phyloP scores from a whole-genome alignment of 2,113 vertebrate species.

The Sceloporus tristichus region DNA sequence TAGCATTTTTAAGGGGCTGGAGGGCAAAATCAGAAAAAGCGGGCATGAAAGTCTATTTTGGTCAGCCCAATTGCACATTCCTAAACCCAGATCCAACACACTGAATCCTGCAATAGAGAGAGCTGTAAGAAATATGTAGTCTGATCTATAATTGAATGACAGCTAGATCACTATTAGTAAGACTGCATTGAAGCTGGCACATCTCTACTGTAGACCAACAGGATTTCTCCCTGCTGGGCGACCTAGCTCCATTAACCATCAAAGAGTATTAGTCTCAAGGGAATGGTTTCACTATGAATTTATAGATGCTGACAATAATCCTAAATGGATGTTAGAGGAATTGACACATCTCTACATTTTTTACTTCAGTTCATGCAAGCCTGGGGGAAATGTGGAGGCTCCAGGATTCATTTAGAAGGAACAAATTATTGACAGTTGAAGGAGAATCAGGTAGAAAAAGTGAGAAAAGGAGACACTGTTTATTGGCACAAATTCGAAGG shows the following conservation, averaged over 20 bases:
- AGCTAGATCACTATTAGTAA: slow-evolving; percentile 53
- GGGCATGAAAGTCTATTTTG: too few relatives aligned
- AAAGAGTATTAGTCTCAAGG: slow-evolving; percentile 75
- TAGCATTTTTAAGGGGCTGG: too few relatives aligned
- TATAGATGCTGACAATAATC: slow-evolving; percentile 79
- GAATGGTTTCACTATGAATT: slow-evolving; percentile 75
- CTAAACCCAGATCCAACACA: too few relatives aligned
- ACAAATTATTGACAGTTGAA: slow-evolving; percentile 68
- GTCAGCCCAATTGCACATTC: too few relatives aligned
- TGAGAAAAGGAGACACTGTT: slow-evolving; percentile 48
- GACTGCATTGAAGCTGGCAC: slow-evolving; percentile 51
- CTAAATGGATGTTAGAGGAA: slow-evolving; percentile 77
- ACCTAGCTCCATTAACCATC: slow-evolving; percentile 72
- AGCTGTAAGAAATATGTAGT: slow-evolving; percentile 5
- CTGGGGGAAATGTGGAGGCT: slow-evolving; percentile 63
- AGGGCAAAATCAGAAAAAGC: too few relatives aligned
- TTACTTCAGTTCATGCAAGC: slow-evolving; percentile 59
- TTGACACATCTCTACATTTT: slow-evolving; percentile 77
- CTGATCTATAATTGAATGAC: slow-evolving; percentile 12
- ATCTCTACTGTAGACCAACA: slow-evolving; percentile 51
- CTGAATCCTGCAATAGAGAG: background rate
- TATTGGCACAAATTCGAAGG: slow-evolving; percentile 63
- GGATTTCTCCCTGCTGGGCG: slow-evolving; percentile 69
- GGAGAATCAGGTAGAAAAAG: slow-evolving; percentile 65
- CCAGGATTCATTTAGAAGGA: slow-evolving; percentile 65